Evolutionary conservation across 2,888 invertebrate species (phyloP).

Genomic region (Mimachlamys varia): DNA sequence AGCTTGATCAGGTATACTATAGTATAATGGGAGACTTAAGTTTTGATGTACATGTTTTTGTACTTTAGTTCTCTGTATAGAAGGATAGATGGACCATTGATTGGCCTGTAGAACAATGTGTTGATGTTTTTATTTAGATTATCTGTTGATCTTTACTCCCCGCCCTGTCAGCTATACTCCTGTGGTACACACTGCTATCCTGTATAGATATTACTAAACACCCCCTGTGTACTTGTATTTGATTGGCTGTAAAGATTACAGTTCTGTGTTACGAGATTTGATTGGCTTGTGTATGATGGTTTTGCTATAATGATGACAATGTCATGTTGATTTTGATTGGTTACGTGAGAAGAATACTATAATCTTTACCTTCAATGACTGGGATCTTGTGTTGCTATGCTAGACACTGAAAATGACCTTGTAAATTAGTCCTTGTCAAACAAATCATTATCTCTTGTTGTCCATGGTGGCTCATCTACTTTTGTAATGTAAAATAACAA

Average conservation of each 20-base stretch:
- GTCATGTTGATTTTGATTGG: background rate
- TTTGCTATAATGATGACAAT: background rate
- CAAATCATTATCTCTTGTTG: too few relatives aligned
- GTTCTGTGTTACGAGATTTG: background rate
- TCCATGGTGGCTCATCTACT: too few relatives aligned
- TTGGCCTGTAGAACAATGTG: background rate
- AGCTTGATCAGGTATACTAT: background rate
- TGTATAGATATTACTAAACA: background rate
- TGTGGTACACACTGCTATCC: background rate
- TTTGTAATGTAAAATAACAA: too few relatives aligned
- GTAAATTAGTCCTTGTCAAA: too few relatives aligned
- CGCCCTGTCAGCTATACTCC: background rate
- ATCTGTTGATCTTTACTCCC: background rate
- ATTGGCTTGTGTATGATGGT: background rate
- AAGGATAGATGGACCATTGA: background rate
- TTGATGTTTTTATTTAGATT: background rate
- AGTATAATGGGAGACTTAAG: background rate
- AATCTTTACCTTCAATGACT: too few relatives aligned
- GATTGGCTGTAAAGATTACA: slow-evolving; percentile 1
- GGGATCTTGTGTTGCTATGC: too few relatives aligned
- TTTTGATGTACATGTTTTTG: background rate
- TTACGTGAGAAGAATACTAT: background rate
- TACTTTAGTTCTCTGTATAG: background rate
- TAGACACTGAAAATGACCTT: too few relatives aligned
- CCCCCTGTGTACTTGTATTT: background rate